phyloP scores from a whole-genome alignment of 2,888 invertebrate genomes.

The Tipula vernalis region DNA sequence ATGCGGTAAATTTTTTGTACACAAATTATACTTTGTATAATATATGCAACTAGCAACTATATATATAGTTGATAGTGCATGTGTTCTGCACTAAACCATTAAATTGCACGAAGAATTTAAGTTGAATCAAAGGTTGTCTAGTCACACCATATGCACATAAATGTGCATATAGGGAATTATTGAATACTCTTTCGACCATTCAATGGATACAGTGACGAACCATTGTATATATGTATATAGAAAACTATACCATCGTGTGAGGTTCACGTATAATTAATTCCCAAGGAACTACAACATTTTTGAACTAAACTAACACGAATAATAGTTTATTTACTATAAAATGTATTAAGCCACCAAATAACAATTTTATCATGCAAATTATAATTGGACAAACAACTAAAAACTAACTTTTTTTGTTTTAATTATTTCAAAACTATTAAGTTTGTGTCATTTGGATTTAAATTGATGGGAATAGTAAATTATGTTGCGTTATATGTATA shows the following conservation, averaged over 20 bases:
- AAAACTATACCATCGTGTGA: neutral
- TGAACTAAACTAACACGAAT: neutral
- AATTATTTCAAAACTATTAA: neutral
- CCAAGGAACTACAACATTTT: neutral
- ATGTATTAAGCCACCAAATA: neutral
- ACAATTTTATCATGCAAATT: neutral
- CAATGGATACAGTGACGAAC: neutral
- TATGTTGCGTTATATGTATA: neutral
- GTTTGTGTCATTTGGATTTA: neutral
- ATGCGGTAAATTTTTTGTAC: neutral
- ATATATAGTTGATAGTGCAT: neutral
- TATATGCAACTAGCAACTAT: neutral
- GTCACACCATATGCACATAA: neutral
- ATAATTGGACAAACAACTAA: neutral
- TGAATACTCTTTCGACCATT: neutral
- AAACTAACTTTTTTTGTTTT: neutral
- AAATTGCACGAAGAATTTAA: neutral
- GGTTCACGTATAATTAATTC: neutral
- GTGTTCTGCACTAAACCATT: neutral
- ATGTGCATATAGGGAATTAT: too few species aligned
- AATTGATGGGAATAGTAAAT: neutral
- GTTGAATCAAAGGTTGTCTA: neutral
- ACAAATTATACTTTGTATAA: too few species aligned
- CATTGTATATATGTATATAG: neutral
- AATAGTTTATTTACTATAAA: neutral